These are phyloP conservation scores for Mesochorus sp. DNA, from an alignment of 2,888 invertebrate species.

Conservation along the genomic window DNA sequence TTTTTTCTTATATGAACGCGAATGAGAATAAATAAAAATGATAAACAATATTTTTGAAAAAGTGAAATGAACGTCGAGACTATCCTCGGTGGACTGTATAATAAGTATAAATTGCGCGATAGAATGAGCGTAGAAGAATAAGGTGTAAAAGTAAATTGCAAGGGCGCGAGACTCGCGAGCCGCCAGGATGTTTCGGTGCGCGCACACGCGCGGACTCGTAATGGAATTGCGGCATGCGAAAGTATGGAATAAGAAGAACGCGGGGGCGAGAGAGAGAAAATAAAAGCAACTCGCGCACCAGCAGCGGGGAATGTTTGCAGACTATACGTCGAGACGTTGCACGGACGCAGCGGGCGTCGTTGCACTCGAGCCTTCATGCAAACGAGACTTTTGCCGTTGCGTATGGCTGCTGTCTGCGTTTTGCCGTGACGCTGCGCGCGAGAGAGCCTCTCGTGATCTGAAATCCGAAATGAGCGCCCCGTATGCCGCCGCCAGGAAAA, in stretches of 20 bases:
- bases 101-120: neutral
- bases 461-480: constrained; percentile 59
- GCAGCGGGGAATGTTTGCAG: constrained; percentile 27
- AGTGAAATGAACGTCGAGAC: too few relatives aligned
- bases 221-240: constrained; percentile 69
- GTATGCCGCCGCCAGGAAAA: constrained; percentile 24
- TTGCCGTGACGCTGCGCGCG: constrained; percentile 25
- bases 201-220: constrained; percentile 62
- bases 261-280: constrained; percentile 30
- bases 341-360: constrained; percentile 37
- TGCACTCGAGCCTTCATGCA: constrained; percentile 22
- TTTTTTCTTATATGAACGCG: too few relatives aligned
- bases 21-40: too few relatives aligned
- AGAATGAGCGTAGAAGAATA: constrained; percentile 17
- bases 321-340: constrained; percentile 38
- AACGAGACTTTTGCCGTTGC: neutral
- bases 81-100: neutral
- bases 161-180: constrained; percentile 25
- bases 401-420: constrained; percentile 13
- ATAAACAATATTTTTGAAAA: too few relatives aligned
- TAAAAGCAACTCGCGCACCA: neutral
- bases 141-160: constrained; percentile 21
- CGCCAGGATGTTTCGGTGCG: constrained; percentile 72
- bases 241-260: constrained; percentile 46
- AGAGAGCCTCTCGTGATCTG: constrained; percentile 57